Evolutionary conservation across 2,797 vertebrate species (phyloP).

Genomic region (Enteromius afrohamiltoni): DNA sequence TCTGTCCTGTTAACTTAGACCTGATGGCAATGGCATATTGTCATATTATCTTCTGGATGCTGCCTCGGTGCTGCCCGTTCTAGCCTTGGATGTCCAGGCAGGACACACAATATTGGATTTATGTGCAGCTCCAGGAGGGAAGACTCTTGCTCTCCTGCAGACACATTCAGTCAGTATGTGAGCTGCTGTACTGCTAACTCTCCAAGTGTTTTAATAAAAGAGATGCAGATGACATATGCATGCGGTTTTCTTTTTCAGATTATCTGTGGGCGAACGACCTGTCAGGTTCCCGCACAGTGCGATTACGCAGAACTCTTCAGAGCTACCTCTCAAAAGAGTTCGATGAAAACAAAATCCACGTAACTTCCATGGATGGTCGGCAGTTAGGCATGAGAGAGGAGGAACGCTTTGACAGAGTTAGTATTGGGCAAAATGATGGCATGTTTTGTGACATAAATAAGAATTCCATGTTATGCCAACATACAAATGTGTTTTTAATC

Average conservation of each 20-base stretch:
- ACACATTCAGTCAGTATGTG: constrained; percentile 83
- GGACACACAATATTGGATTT: constrained; percentile 88
- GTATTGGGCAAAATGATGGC: constrained; percentile 49
- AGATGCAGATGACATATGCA: not conserved
- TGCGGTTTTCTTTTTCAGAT: constrained; percentile 69
- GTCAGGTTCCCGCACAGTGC: constrained; percentile 81
- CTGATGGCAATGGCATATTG: constrained; percentile 76
- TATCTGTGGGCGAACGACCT: constrained; percentile 85
- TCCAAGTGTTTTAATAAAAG: not conserved
- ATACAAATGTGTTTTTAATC: not conserved
- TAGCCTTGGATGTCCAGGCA: constrained; percentile 82
- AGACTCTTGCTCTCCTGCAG: constrained; percentile 89
- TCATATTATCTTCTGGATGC: constrained; percentile 94
- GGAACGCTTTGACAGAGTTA: constrained; percentile 86
- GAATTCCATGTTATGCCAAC: not conserved
- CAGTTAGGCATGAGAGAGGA: constrained; percentile 81
- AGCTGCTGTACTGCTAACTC: not conserved
- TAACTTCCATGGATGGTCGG: constrained; percentile 86
- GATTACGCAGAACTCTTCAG: constrained; percentile 79
- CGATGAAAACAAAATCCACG: constrained; percentile 70
- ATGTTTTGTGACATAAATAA: not conserved
- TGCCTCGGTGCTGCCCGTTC: constrained; percentile 88
- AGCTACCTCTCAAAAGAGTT: constrained; percentile 82
- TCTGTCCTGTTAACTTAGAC: constrained; percentile 70
- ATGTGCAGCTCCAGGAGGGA: constrained; percentile 94